Percentiles rank a stretch among this genome's conserved stretches.
These are phyloP conservation scores for Conopomorpha cramerella DNA, from an alignment of 1,140 invertebrate species.

Conservation along the genomic window DNA sequence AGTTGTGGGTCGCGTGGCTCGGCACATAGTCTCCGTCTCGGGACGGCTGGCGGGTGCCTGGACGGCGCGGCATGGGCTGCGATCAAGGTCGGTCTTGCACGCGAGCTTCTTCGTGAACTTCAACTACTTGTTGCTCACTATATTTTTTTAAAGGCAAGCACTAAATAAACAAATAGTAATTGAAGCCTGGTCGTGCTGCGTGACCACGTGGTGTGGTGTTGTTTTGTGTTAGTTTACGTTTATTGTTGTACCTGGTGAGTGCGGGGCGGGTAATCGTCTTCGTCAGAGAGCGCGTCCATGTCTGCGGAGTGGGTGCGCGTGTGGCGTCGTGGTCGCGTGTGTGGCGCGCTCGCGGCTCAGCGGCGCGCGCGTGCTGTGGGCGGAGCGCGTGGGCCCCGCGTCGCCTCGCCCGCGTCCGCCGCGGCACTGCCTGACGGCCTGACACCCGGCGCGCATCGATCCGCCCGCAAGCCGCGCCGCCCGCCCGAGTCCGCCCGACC, in stretches of 20 bases:
- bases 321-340: constrained; percentile 26
- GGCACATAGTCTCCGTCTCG: too few species aligned
- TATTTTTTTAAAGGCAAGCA: too few species aligned
- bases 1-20: too few species aligned
- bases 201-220: too few species aligned
- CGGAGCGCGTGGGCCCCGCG: constrained; percentile 31
- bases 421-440: constrained; percentile 2
- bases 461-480: constrained; percentile 13
- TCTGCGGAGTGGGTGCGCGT: constrained; percentile 13
- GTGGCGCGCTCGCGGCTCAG: constrained; percentile 16
- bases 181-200: constrained; percentile 3
- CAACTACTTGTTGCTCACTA: constrained; percentile 48
- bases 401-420: constrained; percentile 17
- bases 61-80: constrained; percentile 13
- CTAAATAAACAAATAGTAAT: too few species aligned
- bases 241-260: constrained; percentile 48
- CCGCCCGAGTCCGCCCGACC: constrained; percentile 13
- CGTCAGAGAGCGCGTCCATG: constrained; percentile 53
- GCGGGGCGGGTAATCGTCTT: constrained; percentile 44
- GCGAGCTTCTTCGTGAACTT: constrained; percentile 19
- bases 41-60: constrained; percentile 11
- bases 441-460: constrained; percentile 26
- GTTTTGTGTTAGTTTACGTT: constrained; percentile 5
- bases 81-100: constrained; percentile 31
- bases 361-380: too few species aligned